Percentiles rank a stretch among this genome's conserved stretches.
phyloP scores from a whole-genome alignment of 1,140 invertebrate genomes.

The Drosophila orosa region DNA sequence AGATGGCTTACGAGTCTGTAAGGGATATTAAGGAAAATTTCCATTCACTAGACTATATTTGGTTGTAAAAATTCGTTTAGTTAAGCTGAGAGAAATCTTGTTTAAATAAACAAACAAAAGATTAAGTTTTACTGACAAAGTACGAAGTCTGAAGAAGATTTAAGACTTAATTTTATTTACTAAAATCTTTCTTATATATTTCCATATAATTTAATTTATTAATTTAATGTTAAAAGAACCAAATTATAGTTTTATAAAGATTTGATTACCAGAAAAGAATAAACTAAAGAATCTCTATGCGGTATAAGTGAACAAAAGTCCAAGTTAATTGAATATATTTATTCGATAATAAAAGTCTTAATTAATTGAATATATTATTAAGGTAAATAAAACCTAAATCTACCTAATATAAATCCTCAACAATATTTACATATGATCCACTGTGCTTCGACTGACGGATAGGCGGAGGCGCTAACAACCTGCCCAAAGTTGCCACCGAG shows the following conservation, averaged over 20 bases:
- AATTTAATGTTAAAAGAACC: too few relatives aligned
- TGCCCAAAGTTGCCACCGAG: constrained; percentile 50
- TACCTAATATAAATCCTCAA: background rate
- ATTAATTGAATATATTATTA: background rate
- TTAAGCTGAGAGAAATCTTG: background rate
- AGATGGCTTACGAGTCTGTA: background rate
- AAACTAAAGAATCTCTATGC: too few relatives aligned
- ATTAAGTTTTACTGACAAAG: background rate
- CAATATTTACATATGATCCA: constrained; percentile 4
- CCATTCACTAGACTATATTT: background rate
- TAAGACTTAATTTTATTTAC: background rate
- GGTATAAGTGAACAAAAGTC: too few relatives aligned
- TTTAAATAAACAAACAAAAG: too few relatives aligned
- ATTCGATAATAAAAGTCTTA: too few relatives aligned
- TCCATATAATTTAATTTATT: background rate
- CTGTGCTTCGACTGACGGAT: constrained; percentile 17
- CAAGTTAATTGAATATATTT: too few relatives aligned
- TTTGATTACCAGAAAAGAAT: too few relatives aligned
- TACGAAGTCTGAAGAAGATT: too few relatives aligned
- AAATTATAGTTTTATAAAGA: too few relatives aligned
- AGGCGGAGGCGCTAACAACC: constrained; percentile 61
- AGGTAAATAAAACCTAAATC: background rate
- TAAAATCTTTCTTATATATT: background rate
- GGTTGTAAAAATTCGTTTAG: background rate
- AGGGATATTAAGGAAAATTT: background rate